Percentiles rank a stretch among this genome's conserved stretches.
These are phyloP conservation scores for Rhizoglyphus robini DNA, from an alignment of 1,140 invertebrate species.

Conservation along the genomic window DNA sequence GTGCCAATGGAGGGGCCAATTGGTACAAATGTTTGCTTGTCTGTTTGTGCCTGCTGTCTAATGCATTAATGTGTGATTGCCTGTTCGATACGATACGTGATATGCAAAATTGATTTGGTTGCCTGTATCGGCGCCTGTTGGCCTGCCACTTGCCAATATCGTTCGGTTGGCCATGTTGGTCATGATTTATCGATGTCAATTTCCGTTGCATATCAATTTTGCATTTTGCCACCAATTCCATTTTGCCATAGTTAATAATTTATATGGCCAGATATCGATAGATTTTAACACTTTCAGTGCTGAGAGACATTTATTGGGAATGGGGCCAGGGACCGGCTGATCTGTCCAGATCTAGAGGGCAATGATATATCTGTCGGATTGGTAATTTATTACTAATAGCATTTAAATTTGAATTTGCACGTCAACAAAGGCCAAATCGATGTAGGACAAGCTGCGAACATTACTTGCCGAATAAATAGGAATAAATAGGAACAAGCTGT, in stretches of 20 bases:
- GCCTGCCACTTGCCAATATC: too few relatives aligned
- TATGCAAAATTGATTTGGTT: conserved; percentile 4
- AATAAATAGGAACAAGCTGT: too few relatives aligned
- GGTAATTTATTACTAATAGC: too few relatives aligned
- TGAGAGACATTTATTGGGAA: too few relatives aligned
- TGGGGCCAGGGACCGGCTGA: too few relatives aligned
- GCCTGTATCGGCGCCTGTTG: background rate
- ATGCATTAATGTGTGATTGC: background rate
- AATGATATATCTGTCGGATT: too few relatives aligned
- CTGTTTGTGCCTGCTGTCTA: background rate
- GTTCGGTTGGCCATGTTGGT: background rate
- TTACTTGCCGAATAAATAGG: too few relatives aligned
- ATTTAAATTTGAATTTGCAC: too few relatives aligned
- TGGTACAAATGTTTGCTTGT: background rate
- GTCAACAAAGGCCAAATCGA: too few relatives aligned
- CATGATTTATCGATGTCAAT: conserved; percentile 8
- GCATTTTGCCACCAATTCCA: background rate
- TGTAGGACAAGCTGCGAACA: too few relatives aligned
- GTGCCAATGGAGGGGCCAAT: too few relatives aligned
- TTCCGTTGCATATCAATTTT: background rate
- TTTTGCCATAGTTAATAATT: background rate
- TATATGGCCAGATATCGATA: background rate
- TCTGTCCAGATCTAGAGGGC: too few relatives aligned
- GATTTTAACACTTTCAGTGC: background rate
- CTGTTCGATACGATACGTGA: background rate